Evolutionary conservation across 1,140 invertebrate species (phyloP).

Genomic region (Cyclina sinensis): DNA sequence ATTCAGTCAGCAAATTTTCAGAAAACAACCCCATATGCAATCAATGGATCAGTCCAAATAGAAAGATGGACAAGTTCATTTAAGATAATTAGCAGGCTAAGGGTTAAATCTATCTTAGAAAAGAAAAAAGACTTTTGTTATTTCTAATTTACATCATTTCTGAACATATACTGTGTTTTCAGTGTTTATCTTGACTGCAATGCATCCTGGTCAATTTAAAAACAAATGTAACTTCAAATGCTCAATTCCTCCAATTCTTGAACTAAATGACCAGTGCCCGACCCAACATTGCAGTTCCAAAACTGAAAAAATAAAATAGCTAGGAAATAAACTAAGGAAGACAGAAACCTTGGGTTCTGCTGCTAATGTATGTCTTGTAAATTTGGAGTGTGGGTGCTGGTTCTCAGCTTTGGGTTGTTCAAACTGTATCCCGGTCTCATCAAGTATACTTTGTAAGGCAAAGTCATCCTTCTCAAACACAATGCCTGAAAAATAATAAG

Average conservation of each 20-base stretch:
- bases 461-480: constrained; percentile 57
- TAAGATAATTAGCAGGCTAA: too few species aligned
- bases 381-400: neutral
- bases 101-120: too few species aligned
- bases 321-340: too few species aligned
- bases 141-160: too few species aligned
- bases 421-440: constrained; percentile 63
- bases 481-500: constrained; percentile 33
- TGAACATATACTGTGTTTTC: neutral
- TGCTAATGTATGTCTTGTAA: constrained; percentile 56
- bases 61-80: too few species aligned
- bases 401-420: neutral
- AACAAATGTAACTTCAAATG: too few species aligned
- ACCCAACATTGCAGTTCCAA: too few species aligned
- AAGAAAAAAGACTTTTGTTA: too few species aligned
- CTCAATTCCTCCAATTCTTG: neutral
- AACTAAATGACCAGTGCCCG: neutral
- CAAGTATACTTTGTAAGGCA: constrained; percentile 55
- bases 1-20: too few species aligned
- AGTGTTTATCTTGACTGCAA: neutral
- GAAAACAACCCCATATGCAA: too few species aligned
- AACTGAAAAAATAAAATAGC: neutral
- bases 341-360: constrained; percentile 23
- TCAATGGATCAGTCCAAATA: too few species aligned
- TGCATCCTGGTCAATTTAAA: neutral